Base-by-base conservation (phyloP, 2,113 vertebrate species). In the Podarcis muralis region DNA sequence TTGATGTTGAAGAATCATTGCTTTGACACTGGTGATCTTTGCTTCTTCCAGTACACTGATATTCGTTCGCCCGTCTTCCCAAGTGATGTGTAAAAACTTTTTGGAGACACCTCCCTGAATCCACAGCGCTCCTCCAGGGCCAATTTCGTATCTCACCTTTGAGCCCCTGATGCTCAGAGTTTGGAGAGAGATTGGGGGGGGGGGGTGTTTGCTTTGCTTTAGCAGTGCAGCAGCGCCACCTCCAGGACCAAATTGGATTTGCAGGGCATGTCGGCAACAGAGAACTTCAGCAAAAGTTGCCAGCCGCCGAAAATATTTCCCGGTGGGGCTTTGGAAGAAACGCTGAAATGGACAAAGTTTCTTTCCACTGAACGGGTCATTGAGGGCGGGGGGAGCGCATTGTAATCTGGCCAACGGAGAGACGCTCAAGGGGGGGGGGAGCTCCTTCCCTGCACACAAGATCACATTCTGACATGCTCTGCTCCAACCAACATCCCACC, bases 131-230 rank as follows among this genome's bases (percentile, higher is more conserved):
- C 48, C 48, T 53, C 48, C 9, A 53, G 48, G 11, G 48, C 48
- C 48, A 53, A 12, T 53, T 53, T 53, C 2, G 11, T 12, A 53
- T 0, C 48, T 53, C 48, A 53, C 2, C 9, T 53, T 53, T 53
- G 43, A 43, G 43, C 43, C 43, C 6, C 1, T 53, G 48, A 53
- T 53, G 48, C 48, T 53, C 48, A 53, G 12, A 53, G 48, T 53
- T 53, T 53, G 48, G 9, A 53, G 48, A 53, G 75, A 15, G 0
- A 6, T 9, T 5, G 4, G 25, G 37, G 35, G 37, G 40, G 7
- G 40, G 1, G 25, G 5, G 1, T 0, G 5, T 2, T 23, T 5
- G 23, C 1, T 62, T 40, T 27, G 9, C 9, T 53, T 53, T 12
- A 53, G 9, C 9, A 53, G 48, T 53, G 48, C 32, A 40, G 62